phyloP scores from a whole-genome alignment of 2,797 vertebrate species.

The Hyperoplus immaculatus region DNA sequence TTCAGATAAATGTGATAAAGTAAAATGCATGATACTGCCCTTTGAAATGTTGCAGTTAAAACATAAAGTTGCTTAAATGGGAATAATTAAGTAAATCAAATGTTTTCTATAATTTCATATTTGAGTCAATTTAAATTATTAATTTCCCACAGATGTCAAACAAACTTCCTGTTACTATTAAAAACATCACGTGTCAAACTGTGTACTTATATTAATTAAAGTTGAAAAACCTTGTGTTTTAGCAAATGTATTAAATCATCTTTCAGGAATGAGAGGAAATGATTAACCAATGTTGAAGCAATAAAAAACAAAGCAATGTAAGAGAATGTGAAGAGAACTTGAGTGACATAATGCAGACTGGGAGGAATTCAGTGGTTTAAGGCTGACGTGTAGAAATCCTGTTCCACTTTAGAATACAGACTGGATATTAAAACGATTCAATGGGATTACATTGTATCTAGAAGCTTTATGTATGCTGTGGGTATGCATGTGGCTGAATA shows the following conservation, averaged over 20 bases:
- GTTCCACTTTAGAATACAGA: conserved; percentile 34
- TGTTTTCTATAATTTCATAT: neutral
- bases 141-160: neutral
- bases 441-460: conserved; percentile 2
- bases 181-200: neutral
- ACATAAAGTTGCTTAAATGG: neutral
- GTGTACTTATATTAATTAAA: conserved; percentile 1
- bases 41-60: neutral
- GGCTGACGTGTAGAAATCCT: conserved; percentile 43
- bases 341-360: conserved; percentile 58
- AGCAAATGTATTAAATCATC: conserved; percentile 42
- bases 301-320: conserved; percentile 41
- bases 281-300: conserved; percentile 43
- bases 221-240: conserved; percentile 28
- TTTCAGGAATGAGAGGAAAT: conserved; percentile 43
- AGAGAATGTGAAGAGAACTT: conserved; percentile 40
- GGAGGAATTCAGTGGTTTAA: conserved; percentile 68
- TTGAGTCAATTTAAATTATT: neutral
- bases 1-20: neutral
- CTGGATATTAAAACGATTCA: conserved; percentile 33
- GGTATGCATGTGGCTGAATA: conserved; percentile 6
- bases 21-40: neutral
- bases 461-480: conserved; percentile 15
- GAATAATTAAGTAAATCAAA: neutral
- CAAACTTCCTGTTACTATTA: neutral